Evolutionary conservation across 2,113 vertebrate species (phyloP).

Genomic region (Neopipo cinnamomea): DNA sequence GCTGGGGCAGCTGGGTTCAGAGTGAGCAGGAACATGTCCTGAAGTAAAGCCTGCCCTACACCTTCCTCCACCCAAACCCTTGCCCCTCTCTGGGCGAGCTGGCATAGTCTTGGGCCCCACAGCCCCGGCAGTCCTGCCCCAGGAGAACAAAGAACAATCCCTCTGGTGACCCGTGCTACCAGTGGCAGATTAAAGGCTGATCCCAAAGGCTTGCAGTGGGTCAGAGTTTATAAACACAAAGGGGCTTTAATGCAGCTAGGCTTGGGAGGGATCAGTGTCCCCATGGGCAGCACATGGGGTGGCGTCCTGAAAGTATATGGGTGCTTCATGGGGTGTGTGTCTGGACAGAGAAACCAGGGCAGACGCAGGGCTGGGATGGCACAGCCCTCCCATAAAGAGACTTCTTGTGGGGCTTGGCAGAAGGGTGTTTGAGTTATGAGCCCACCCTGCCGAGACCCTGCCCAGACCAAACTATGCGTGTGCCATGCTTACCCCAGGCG

Average conservation of each 20-base stretch:
- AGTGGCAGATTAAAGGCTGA: constrained; percentile 33
- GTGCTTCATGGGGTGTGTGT: fast-evolving
- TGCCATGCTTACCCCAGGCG: fast-evolving
- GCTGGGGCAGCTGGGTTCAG: background rate
- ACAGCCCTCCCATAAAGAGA: fast-evolving
- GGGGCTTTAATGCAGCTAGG: background rate
- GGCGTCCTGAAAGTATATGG: background rate
- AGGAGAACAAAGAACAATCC: constrained; percentile 21
- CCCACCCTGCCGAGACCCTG: fast-evolving
- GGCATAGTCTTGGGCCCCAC: background rate
- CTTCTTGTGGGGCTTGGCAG: background rate
- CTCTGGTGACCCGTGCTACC: background rate
- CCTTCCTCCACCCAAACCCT: background rate
- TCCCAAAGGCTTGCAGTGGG: background rate
- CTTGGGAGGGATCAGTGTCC: background rate
- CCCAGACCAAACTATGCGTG: background rate
- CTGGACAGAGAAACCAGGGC: background rate
- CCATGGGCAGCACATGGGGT: fast-evolving
- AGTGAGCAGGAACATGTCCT: background rate
- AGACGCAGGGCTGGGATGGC: background rate
- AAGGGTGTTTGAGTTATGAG: fast-evolving
- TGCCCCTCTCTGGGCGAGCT: fast-evolving
- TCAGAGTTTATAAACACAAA: constrained; percentile 27
- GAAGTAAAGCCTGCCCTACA: background rate
- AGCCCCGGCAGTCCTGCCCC: background rate